phyloP scores from a whole-genome alignment of 2,113 vertebrate genomes.

The Cyprinodon tularosa region DNA sequence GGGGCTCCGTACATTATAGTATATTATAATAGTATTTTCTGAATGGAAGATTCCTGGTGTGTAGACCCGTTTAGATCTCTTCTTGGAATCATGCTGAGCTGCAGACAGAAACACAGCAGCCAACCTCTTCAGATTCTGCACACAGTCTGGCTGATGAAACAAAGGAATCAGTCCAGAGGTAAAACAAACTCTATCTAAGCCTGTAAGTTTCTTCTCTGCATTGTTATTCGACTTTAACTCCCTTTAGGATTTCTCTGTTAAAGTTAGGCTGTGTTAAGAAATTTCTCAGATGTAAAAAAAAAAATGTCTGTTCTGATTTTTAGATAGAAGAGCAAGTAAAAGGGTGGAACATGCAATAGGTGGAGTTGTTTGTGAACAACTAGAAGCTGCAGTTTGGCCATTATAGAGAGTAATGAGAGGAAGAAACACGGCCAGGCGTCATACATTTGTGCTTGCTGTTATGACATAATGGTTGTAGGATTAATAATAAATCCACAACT shows the following conservation, averaged over 20 bases:
- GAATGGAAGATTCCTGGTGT: too few relatives aligned
- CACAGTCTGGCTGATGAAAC: neutral
- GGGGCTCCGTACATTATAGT: too few relatives aligned
- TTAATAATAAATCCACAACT: neutral
- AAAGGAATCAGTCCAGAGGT: neutral
- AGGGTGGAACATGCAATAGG: neutral
- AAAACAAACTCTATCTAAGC: neutral
- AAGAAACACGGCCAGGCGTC: neutral
- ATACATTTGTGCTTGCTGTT: neutral
- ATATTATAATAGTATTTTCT: too few relatives aligned
- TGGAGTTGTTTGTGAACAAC: neutral
- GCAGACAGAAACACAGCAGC: neutral
- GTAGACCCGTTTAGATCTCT: too few relatives aligned
- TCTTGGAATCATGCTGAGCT: neutral
- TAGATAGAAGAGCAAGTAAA: neutral
- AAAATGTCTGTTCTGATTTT: neutral
- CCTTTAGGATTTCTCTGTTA: neutral
- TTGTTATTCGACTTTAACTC: neutral
- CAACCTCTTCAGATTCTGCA: neutral
- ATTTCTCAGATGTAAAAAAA: neutral
- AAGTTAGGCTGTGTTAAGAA: neutral
- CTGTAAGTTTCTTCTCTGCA: rapidly evolving
- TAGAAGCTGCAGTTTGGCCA: conserved; percentile 1
- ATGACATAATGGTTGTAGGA: neutral
- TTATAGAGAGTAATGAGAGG: conserved; percentile 1